These are phyloP conservation scores for Camelus dromedarius DNA, from an alignment of 2,113 vertebrate genomes.

Conservation along the genomic window DNA sequence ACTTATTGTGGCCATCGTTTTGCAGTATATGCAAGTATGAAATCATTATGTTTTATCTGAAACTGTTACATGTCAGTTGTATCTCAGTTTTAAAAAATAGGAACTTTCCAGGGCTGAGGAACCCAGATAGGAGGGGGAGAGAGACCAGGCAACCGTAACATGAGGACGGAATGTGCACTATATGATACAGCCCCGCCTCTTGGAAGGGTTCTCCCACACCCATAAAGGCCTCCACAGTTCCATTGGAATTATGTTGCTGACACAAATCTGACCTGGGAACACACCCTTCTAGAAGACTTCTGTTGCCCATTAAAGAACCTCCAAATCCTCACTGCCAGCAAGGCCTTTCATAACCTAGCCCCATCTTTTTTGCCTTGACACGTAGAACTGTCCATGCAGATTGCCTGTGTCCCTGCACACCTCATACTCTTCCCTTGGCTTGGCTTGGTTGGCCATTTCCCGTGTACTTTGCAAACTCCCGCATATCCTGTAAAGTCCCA, in stretches of 20 bases:
- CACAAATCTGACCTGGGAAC: neutral
- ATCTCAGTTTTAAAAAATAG: neutral
- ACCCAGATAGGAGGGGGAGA: neutral
- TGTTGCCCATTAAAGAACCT: neutral
- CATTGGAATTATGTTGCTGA: neutral
- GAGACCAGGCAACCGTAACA: neutral
- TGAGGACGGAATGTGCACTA: rapidly evolving
- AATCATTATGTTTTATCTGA: neutral
- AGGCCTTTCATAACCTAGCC: neutral
- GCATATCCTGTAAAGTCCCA: neutral
- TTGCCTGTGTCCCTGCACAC: neutral
- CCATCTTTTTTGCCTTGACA: neutral
- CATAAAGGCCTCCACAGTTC: neutral
- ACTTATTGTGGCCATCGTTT: neutral
- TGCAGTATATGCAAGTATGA: neutral
- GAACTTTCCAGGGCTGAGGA: neutral
- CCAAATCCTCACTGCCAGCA: neutral
- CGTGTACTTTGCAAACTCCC: neutral
- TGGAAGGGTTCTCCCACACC: neutral
- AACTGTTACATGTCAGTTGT: neutral
- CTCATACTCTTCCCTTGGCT: neutral
- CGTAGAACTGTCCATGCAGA: neutral
- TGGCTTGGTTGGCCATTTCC: neutral
- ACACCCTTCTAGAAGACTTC: neutral
- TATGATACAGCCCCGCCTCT: no score